phyloP scores from a whole-genome alignment of 1,140 invertebrate species.

The Drosophila willistoni region DNA sequence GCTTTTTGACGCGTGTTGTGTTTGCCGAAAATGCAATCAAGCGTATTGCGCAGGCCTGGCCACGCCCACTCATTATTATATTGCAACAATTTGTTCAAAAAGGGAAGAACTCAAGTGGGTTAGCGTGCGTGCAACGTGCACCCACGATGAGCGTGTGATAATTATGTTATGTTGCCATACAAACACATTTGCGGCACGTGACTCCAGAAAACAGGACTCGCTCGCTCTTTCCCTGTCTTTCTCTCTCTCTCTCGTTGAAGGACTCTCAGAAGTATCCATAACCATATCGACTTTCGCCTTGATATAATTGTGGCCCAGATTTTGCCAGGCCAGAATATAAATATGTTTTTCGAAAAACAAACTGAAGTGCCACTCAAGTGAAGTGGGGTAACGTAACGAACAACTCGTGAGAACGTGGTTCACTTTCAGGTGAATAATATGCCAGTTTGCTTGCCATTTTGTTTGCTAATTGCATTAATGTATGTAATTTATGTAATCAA shows the following conservation, averaged over 20 bases:
- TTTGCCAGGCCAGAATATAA: slow-evolving; percentile 58
- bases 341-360: slow-evolving; percentile 56
- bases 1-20: slow-evolving; percentile 71
- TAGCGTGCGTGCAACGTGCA: slow-evolving; percentile 56
- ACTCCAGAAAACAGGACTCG: slow-evolving; percentile 15
- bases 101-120: slow-evolving; percentile 58
- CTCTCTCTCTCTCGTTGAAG: background rate
- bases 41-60: slow-evolving; percentile 38
- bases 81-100: slow-evolving; percentile 66
- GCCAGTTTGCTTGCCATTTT: slow-evolving; percentile 42
- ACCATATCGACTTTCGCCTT: slow-evolving; percentile 69
- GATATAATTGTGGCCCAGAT: slow-evolving; percentile 67
- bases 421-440: slow-evolving; percentile 65
- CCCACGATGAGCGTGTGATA: slow-evolving; percentile 73
- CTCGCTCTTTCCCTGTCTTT: no score
- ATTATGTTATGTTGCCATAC: slow-evolving; percentile 77
- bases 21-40: slow-evolving; percentile 30
- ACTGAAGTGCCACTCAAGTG: slow-evolving; percentile 64
- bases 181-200: slow-evolving; percentile 68
- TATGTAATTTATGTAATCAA: slow-evolving; percentile 75
- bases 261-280: slow-evolving; percentile 78
- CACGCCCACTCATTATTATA: slow-evolving; percentile 78
- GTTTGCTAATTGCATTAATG: slow-evolving; percentile 76
- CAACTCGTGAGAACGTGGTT: slow-evolving; percentile 27
- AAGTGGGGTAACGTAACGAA: slow-evolving; percentile 23